A percentile compares a stretch with the other conserved stretches of the same genome.
These are phyloP conservation scores for Melinaea marsaeus DNA, from an alignment of 2,888 invertebrate species.

Conservation along the genomic window DNA sequence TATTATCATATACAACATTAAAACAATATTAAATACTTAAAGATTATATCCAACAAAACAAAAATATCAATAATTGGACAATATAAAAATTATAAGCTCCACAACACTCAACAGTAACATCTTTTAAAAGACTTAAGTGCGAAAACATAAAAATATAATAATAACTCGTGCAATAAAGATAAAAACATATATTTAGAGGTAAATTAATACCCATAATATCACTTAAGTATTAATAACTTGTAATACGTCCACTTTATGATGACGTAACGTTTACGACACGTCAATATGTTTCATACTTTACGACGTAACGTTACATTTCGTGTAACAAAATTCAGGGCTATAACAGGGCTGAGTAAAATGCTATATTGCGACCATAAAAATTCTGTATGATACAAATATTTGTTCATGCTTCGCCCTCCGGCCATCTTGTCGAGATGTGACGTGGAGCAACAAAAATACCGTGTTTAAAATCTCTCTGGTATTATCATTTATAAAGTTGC, in stretches of 20 bases:
- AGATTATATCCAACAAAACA: too few species aligned
- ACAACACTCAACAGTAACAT: too few species aligned
- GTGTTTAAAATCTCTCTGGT: neutral
- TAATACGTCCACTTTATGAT: constrained; percentile 25
- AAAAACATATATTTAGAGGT: neutral
- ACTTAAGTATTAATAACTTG: constrained; percentile 31
- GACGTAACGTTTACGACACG: constrained; percentile 33
- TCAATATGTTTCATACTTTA: constrained; percentile 37
- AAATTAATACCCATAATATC: constrained; percentile 18
- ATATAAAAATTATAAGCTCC: too few species aligned
- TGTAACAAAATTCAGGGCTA: constrained; percentile 30
- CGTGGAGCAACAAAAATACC: constrained; percentile 17
- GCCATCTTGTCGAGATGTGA: constrained; percentile 39
- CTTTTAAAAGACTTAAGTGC: too few species aligned
- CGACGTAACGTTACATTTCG: constrained; percentile 30
- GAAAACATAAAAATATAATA: too few species aligned
- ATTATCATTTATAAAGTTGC: too few species aligned
- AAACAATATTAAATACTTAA: too few species aligned
- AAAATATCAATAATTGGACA: too few species aligned
- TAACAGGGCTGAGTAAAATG: constrained; percentile 37
- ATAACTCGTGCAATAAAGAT: too few species aligned
- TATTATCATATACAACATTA: too few species aligned
- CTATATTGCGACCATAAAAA: constrained; percentile 47
- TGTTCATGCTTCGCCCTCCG: constrained; percentile 37
- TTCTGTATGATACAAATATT: constrained; percentile 46